These are phyloP conservation scores for Mantis religiosa DNA, from an alignment of 2,888 invertebrate genomes.

Conservation along the genomic window DNA sequence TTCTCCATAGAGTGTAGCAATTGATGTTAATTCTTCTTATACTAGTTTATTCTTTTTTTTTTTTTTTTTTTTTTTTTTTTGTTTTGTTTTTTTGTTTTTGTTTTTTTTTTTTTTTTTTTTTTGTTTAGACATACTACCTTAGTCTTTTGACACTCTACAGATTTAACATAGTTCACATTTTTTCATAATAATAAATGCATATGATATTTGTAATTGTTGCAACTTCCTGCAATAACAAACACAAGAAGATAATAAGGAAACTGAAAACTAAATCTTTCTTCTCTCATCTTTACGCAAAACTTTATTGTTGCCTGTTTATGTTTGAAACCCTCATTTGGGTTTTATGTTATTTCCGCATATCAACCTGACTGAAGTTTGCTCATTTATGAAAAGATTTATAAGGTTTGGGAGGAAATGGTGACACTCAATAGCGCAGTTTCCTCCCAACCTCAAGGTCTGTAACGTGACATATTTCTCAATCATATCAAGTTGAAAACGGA, in stretches of 20 bases:
- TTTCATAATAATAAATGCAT: neutral
- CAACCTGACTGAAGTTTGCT: slow-evolving; percentile 9
- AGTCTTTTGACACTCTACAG: neutral
- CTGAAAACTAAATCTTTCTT: neutral
- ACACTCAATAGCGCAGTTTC: neutral
- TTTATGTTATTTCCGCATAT: neutral
- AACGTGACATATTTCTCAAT: neutral
- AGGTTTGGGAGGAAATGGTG: neutral
- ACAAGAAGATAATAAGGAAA: neutral
- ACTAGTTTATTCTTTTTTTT: neutral
- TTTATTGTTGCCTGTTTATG: neutral
- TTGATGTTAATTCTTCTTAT: slow-evolving; percentile 12
- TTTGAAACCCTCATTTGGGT: neutral
- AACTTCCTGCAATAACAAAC: neutral
- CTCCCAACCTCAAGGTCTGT: neutral
- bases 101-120: too few relatives aligned
- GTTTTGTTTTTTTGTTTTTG: too few relatives aligned
- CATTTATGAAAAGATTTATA: neutral
- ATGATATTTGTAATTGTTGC: neutral
- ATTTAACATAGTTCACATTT: neutral
- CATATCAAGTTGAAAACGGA: neutral
- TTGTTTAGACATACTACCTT: neutral
- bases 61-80: slow-evolving; percentile 10
- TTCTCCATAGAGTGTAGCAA: slow-evolving; percentile 10
- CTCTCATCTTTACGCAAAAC: neutral